Evolutionary conservation across 2,113 vertebrate genomes (phyloP), one percentile per base, ranked within the genome.

Genomic region (Tringa solitaria): DNA sequence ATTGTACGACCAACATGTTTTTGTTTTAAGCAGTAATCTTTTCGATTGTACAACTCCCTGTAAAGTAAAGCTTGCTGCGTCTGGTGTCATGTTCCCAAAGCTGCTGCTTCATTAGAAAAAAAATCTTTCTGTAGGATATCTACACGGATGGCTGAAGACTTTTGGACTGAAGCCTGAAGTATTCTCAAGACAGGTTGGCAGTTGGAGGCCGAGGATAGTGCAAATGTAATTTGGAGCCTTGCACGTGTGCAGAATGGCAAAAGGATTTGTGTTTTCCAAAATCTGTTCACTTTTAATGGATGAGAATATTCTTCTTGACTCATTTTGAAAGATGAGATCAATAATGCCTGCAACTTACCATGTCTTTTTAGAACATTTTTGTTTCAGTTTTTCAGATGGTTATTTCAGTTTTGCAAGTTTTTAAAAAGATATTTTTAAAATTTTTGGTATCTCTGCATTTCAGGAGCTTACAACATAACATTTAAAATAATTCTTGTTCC

Each of bases 91-190:
- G 8, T 56, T 90, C 70, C 82, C 79, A 86, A 88, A 91, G 64
- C 56, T 91, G 20, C 28, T 77, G 78, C 68, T 84, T 86, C 39
- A 32, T 73, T 88, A 60, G 87, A 64, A 51, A 30, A 84, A 84
- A 33, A 84, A 48, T 59, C 26, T 63, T 77, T 70, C 51, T 84
- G 19, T 92, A 48, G 72, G 39, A 27, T 75, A 26, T 51, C 43
- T 89, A 0, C 48, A 51, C 56, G 48, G 75, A 39, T 89, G 43
- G 68, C 73, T 93, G 77, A 95, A 92, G 68, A 46, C 56, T 94
- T 89, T 64, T 89, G 86, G 76, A 92, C 69, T 26, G 61, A 84
- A 94, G 74, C 91, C 87, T 92, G 45, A 78, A 67, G 28, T 84
- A 18, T 87, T 90, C 69, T 87, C 30, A 35, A 48, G 87, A 67